Conservation (phyloP, 2,888 invertebrate genomes). For the Julus scandinavius region DNA sequence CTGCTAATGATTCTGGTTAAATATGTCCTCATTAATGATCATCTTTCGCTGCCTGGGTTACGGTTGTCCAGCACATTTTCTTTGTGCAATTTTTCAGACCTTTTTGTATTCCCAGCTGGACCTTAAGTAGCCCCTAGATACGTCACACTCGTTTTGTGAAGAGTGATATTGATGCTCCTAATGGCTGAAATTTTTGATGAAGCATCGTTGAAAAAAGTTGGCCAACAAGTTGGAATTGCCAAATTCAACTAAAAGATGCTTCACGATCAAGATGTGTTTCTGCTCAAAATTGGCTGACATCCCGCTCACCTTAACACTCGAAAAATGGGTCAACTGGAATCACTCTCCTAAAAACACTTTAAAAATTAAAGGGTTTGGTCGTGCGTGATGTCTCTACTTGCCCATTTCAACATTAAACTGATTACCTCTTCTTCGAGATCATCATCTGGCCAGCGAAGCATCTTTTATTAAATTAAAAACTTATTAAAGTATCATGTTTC, state of each 20-base stretch:
- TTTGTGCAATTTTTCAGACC: background rate
- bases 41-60: constrained; percentile 8
- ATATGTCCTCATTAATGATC: background rate
- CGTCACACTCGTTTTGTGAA: background rate
- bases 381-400: background rate
- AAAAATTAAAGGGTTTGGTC: background rate
- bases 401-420: background rate
- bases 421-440: background rate
- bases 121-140: constrained; percentile 19
- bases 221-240: background rate
- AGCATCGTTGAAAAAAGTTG: constrained; percentile 3
- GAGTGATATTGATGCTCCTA: background rate
- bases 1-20: background rate
- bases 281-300: background rate
- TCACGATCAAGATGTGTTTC: background rate
- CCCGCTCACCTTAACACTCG: background rate
- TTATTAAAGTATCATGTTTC: constrained; percentile 3
- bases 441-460: constrained; percentile 3
- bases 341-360: constrained; percentile 8
- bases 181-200: constrained; percentile 19
- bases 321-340: background rate
- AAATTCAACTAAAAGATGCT: background rate
- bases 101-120: background rate
- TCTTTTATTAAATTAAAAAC: constrained; percentile 19
- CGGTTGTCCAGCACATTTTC: constrained; percentile 14